Conservation (phyloP, 2,113 vertebrate genomes). For the Taxidea taxus region DNA sequence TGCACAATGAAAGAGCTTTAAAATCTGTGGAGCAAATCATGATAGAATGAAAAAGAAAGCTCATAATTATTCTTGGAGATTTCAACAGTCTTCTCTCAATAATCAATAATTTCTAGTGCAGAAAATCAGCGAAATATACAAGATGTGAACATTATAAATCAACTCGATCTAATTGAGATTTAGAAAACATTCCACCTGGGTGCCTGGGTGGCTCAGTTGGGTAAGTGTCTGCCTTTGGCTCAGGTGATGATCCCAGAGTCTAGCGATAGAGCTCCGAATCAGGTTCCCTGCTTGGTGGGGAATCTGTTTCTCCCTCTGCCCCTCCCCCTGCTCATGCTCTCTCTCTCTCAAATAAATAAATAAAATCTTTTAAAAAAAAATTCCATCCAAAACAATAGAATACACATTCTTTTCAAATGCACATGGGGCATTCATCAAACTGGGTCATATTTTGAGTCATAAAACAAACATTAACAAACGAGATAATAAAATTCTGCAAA, state of each 20-base stretch:
- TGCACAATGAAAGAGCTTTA: background rate
- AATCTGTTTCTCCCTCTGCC: too few relatives aligned
- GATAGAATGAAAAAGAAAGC: background rate
- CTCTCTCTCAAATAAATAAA: too few relatives aligned
- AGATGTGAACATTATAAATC: background rate
- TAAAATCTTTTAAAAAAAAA: too few relatives aligned
- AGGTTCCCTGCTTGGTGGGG: too few relatives aligned
- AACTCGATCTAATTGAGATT: background rate
- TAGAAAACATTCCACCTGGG: background rate
- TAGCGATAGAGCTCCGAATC: too few relatives aligned
- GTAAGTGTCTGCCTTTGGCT: too few relatives aligned
- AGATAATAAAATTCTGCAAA: background rate
- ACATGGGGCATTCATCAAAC: background rate
- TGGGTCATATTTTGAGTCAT: background rate
- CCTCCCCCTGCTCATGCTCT: too few relatives aligned
- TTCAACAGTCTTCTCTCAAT: background rate
- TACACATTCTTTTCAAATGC: background rate
- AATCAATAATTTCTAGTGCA: background rate
- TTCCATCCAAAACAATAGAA: background rate
- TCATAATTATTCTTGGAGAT: background rate
- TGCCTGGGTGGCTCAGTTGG: too few relatives aligned
- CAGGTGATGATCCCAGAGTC: too few relatives aligned
- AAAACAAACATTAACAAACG: background rate
- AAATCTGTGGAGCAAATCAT: background rate
- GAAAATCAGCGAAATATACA: background rate